phyloP scores from a whole-genome alignment of 2,888 invertebrate species.

The Torymus aiolomorphi region DNA sequence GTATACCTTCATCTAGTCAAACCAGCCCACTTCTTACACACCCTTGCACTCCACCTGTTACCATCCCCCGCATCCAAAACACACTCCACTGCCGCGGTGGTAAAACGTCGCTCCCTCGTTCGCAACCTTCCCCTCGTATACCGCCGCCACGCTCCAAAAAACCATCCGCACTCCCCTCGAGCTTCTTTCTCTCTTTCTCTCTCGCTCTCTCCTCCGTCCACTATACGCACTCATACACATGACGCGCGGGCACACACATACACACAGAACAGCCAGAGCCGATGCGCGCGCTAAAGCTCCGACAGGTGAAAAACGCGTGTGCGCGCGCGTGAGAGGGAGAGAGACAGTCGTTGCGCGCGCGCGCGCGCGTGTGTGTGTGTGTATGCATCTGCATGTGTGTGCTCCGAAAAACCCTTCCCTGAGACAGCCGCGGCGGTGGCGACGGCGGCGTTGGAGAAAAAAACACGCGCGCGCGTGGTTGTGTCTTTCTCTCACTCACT shows the following conservation, averaged over 20 bases:
- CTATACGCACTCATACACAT: slow-evolving; percentile 31
- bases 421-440: background rate
- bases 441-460: background rate
- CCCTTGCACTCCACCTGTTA: slow-evolving; percentile 44
- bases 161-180: background rate
- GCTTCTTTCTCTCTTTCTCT: background rate
- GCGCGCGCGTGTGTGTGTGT: background rate
- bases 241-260: background rate
- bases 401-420: too few relatives aligned
- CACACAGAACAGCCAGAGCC: background rate
- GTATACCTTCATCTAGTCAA: background rate
- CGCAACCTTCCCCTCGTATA: background rate
- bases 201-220: slow-evolving; percentile 18
- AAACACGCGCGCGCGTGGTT: slow-evolving; percentile 29
- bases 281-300: slow-evolving; percentile 44
- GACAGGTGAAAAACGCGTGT: slow-evolving; percentile 57
- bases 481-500: background rate
- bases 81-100: background rate
- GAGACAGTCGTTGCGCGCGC: background rate
- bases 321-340: slow-evolving; percentile 4
- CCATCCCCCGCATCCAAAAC: slow-evolving; percentile 32
- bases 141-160: background rate
- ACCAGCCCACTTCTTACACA: background rate
- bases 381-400: background rate
- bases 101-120: background rate